phyloP scores from a whole-genome alignment of 2,113 vertebrate genomes.

The Onychostruthus taczanowskii region DNA sequence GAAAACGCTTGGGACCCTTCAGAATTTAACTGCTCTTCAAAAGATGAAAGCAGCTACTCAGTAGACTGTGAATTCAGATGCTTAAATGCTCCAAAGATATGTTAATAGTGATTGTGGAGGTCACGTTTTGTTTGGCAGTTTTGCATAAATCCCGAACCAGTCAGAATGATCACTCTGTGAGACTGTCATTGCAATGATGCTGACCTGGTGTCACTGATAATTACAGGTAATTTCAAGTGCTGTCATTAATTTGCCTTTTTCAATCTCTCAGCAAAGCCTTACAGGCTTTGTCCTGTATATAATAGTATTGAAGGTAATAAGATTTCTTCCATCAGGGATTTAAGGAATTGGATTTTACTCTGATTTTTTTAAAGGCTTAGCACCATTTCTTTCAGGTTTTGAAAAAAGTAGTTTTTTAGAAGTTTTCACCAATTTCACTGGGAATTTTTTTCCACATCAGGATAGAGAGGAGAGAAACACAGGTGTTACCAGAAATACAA shows the following conservation, averaged over 20 bases:
- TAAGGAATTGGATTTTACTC: slow-evolving; percentile 52
- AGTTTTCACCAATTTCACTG: neutral
- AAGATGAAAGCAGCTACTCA: slow-evolving; percentile 33
- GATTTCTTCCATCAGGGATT: slow-evolving; percentile 51
- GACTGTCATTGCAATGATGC: slow-evolving; percentile 12
- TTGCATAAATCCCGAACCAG: neutral
- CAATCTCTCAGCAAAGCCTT: slow-evolving; percentile 47
- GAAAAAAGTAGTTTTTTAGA: neutral
- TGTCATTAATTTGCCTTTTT: slow-evolving; percentile 61
- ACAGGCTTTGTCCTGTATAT: slow-evolving; percentile 47
- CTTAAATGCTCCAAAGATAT: slow-evolving; percentile 30
- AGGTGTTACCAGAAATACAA: neutral
- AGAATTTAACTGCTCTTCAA: slow-evolving; percentile 48
- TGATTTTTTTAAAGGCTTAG: neutral
- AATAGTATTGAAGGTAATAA: slow-evolving; percentile 55
- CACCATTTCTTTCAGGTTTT: neutral
- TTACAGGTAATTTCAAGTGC: slow-evolving; percentile 62
- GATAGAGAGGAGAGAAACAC: neutral
- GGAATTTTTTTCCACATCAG: neutral
- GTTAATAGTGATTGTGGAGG: neutral
- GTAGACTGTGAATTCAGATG: neutral
- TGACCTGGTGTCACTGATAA: slow-evolving; percentile 52
- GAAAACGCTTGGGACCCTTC: slow-evolving; percentile 45
- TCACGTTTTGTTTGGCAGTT: slow-evolving; percentile 28
- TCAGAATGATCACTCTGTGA: neutral